Evolutionary conservation across 2,113 vertebrate species (phyloP), one percentile per base, ranked within the genome.

Genomic region (Cebidichthys violaceus): DNA sequence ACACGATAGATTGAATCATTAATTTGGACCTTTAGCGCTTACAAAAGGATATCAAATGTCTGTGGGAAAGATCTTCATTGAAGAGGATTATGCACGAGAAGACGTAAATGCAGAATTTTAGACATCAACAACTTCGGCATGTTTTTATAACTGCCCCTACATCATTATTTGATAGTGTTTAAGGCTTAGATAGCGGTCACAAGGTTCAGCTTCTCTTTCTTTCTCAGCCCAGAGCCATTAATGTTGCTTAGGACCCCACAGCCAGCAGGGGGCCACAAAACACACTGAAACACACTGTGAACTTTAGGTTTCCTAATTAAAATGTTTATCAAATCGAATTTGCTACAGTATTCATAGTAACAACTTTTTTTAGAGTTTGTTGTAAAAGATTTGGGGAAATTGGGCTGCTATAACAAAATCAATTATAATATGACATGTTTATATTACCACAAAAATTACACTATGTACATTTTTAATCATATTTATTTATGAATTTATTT

Each of bases 251-350:
- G 43, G n/a, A 35, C 17, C 18, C 18, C 3, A 11, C 29, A 66
- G 57, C 88, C 76, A 86, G 76, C 71, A 90, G 86, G 75, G 74
- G 83, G 86, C 61, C 29, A 31, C 35, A 69, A 27, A 64, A 22
- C 33, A n/a, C 31, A 45, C 4, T 20, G 17, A 79, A 64, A 65
- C n/a, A n/a, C n/a, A n/a, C 20, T 10, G 4, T 78, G 27, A 77
- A 47, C 10, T 45, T 6, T 3, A n/a, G 22, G 6, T 41, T 39
- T 18, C 6, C 7, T 10, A 6, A 45, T n/a, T 17, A n/a, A 24
- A 50, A 50, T 52, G 13, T 45, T 62, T 60, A 24, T 61, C 1
- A 35, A 33, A 45, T 4, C 7, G 24, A 31, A 15, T 45, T 59
- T 43, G 3, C 9, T 41, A 18, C 33, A 43, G 37, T 59, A 5